phyloP scores from a whole-genome alignment of 2,113 vertebrate species.

The Phylloscopus trochilus region DNA sequence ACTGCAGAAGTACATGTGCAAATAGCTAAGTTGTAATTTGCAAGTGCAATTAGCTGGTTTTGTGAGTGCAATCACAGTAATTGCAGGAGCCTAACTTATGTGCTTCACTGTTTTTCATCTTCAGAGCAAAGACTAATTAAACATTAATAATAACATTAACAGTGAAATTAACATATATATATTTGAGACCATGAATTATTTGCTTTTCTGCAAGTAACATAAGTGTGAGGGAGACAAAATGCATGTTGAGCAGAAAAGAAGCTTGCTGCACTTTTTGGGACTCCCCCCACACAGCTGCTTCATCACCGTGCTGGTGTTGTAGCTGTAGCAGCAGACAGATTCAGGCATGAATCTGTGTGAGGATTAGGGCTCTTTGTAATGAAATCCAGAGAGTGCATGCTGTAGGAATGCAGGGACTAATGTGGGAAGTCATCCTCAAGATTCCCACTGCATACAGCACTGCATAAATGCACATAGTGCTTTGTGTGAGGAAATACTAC shows the following conservation, averaged over 20 bases:
- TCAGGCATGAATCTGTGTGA: slow-evolving; percentile 10
- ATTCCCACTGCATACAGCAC: neutral
- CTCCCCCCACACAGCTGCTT: slow-evolving; percentile 17
- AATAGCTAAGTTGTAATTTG: slow-evolving; percentile 69
- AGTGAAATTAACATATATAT: slow-evolving; percentile 64
- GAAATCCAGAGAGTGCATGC: neutral
- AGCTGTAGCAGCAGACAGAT: slow-evolving; percentile 38
- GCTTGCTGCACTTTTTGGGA: slow-evolving; percentile 2
- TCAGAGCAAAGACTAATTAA: slow-evolving; percentile 68
- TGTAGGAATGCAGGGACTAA: neutral
- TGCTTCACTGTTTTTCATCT: slow-evolving; percentile 61
- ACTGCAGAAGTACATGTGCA: slow-evolving; percentile 57
- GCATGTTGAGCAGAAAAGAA: slow-evolving; percentile 1
- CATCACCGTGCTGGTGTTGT: neutral
- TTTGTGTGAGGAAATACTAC: neutral
- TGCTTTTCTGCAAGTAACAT: slow-evolving; percentile 36
- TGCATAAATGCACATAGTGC: neutral
- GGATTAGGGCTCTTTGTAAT: slow-evolving; percentile 39
- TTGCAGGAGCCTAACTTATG: slow-evolving; percentile 62
- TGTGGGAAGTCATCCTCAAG: neutral
- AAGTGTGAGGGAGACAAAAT: slow-evolving; percentile 32
- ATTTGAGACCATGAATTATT: slow-evolving; percentile 62
- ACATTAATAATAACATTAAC: slow-evolving; percentile 67
- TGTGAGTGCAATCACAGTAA: slow-evolving; percentile 69
- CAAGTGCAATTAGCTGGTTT: slow-evolving; percentile 69